A percentile compares a stretch with the other conserved stretches of the same genome.
phyloP scores from a whole-genome alignment of 2,797 vertebrate genomes.

The Morelia viridis region DNA sequence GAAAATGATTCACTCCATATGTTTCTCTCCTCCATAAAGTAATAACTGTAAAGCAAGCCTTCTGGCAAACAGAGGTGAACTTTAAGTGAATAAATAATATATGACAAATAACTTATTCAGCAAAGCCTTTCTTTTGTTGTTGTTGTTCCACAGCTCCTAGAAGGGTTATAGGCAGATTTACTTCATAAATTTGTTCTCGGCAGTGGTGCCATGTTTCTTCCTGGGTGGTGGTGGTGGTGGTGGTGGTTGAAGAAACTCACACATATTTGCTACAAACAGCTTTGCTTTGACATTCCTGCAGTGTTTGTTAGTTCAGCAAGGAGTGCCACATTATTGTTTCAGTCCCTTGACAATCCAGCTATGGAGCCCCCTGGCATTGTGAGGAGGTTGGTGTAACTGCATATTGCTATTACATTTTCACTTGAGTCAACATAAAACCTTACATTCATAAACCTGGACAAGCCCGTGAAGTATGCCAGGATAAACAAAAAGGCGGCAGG shows the following conservation, averaged over 20 bases:
- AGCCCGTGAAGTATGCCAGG: neutral
- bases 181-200: constrained; percentile 2
- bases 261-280: constrained; percentile 3
- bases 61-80: constrained; percentile 18
- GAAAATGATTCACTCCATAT: neutral
- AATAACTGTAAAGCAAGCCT: constrained; percentile 23
- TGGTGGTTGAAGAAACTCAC: neutral
- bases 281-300: neutral
- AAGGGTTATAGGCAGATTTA: constrained; percentile 5
- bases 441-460: neutral
- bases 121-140: neutral
- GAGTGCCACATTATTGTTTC: neutral
- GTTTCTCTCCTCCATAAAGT: neutral
- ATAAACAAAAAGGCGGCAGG: neutral
- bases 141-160: neutral
- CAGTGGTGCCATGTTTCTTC: neutral
- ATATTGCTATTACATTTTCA: neutral
- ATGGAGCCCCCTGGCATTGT: neutral
- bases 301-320: neutral
- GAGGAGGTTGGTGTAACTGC: neutral
- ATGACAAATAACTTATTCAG: constrained; percentile 17
- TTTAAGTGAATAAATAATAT: constrained; percentile 33
- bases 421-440: neutral
- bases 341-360: constrained; percentile 10
- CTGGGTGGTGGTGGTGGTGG: neutral